phyloP scores from a whole-genome alignment of 2,797 vertebrate genomes.

The Netta rufina region DNA sequence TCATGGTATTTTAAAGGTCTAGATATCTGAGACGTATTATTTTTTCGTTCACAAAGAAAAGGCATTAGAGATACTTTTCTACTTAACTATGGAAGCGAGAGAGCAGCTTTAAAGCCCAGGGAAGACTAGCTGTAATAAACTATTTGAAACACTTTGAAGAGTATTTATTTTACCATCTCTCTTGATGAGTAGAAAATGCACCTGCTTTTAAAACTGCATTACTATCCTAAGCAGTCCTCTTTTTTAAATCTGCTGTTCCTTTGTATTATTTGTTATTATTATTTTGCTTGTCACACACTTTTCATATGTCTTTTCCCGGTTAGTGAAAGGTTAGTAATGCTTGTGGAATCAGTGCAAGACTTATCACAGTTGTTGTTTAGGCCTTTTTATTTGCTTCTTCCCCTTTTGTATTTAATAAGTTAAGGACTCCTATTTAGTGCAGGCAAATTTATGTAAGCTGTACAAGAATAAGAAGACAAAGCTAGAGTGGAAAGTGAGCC shows the following conservation, averaged over 20 bases:
- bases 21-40: background rate
- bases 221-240: background rate
- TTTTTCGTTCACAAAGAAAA: constrained; percentile 30
- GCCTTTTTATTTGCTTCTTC: constrained; percentile 8
- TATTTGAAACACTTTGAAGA: background rate
- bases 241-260: background rate
- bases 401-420: background rate
- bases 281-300: background rate
- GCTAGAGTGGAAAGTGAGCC: background rate
- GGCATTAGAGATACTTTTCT: constrained; percentile 1
- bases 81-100: background rate
- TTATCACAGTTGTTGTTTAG: background rate
- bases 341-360: background rate
- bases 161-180: constrained; percentile 1
- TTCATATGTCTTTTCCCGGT: background rate
- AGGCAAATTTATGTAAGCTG: background rate
- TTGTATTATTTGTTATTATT: background rate
- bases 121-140: background rate
- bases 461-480: background rate
- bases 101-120: background rate
- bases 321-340: background rate
- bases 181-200: background rate
- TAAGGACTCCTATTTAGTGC: background rate
- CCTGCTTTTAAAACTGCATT: constrained; percentile 7
- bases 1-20: constrained; percentile 53